These are phyloP conservation scores for Coboldia fuscipes DNA, from an alignment of 1,140 invertebrate genomes.

Conservation along the genomic window DNA sequence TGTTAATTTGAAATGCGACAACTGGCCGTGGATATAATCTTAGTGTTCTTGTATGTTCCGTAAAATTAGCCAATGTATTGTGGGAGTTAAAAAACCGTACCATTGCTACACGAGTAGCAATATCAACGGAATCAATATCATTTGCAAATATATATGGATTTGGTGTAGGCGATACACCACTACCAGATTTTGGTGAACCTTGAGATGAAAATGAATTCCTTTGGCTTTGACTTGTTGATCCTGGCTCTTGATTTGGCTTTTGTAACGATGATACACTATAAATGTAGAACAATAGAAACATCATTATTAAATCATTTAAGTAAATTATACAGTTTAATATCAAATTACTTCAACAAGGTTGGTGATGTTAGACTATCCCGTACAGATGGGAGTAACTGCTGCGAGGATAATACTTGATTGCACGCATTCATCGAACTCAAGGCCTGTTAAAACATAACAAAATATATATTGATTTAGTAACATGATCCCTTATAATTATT, in stretches of 20 bases:
- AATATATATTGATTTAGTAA: too few species aligned
- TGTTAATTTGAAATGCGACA: constrained; percentile 96
- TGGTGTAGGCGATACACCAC: constrained; percentile 24
- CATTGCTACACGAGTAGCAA: constrained; percentile 97
- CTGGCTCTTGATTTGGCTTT: constrained; percentile 11
- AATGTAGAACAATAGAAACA: neutral
- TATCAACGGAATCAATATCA: constrained; percentile 93
- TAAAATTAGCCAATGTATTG: constrained; percentile 91
- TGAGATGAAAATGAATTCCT: constrained; percentile 18
- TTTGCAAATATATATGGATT: constrained; percentile 89
- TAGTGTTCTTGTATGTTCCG: constrained; percentile 90
- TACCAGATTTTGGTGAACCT: constrained; percentile 14
- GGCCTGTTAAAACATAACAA: constrained; percentile 35
- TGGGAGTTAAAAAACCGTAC: constrained; percentile 96
- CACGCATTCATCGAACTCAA: constrained; percentile 38
- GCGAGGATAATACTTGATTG: constrained; percentile 27
- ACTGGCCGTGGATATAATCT: constrained; percentile 93
- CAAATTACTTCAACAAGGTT: constrained; percentile 12
- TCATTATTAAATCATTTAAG: neutral
- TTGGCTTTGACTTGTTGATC: constrained; percentile 14
- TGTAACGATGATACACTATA: neutral
- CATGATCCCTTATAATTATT: neutral
- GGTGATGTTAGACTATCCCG: constrained; percentile 40
- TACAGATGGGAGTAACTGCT: constrained; percentile 34
- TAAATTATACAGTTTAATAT: neutral